Conservation (phyloP, 1,140 invertebrate species). For the Drosophila miranda region DNA sequence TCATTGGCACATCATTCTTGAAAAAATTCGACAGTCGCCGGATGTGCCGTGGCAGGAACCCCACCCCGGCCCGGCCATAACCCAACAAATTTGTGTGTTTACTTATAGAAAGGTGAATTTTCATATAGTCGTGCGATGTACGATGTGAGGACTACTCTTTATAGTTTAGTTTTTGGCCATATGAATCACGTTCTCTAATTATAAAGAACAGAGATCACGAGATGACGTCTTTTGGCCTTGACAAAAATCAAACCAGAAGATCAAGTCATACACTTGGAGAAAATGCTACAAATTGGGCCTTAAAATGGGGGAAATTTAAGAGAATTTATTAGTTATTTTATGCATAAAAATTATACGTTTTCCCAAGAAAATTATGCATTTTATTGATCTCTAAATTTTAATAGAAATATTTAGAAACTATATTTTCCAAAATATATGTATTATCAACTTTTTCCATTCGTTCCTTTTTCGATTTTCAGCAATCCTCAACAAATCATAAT, state of each 20-base stretch:
- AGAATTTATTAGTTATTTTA: too few species aligned
- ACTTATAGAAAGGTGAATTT: not conserved
- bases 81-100: constrained; percentile 21
- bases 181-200: constrained; percentile 60
- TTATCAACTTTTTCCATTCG: constrained; percentile 5
- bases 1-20: constrained; percentile 46
- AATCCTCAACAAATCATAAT: constrained; percentile 33
- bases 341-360: too few species aligned
- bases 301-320: too few species aligned
- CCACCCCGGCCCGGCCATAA: not conserved
- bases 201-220: constrained; percentile 18
- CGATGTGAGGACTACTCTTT: not conserved
- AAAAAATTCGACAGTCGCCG: constrained; percentile 43
- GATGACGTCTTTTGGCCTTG: constrained; percentile 64
- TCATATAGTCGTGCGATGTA: not conserved
- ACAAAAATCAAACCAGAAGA: constrained; percentile 20
- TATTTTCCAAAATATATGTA: not conserved
- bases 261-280: constrained; percentile 32
- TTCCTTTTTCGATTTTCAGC: constrained; percentile 47
- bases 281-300: not conserved
- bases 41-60: constrained; percentile 23
- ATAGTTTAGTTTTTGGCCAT: constrained; percentile 15
- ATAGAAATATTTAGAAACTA: not conserved
- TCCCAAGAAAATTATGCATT: too few species aligned
- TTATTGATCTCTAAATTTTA: not conserved